Percentiles rank a stretch among this genome's conserved stretches.
Evolutionary conservation across 2,797 vertebrate genomes (phyloP).

Genomic region (Liasis olivaceus): DNA sequence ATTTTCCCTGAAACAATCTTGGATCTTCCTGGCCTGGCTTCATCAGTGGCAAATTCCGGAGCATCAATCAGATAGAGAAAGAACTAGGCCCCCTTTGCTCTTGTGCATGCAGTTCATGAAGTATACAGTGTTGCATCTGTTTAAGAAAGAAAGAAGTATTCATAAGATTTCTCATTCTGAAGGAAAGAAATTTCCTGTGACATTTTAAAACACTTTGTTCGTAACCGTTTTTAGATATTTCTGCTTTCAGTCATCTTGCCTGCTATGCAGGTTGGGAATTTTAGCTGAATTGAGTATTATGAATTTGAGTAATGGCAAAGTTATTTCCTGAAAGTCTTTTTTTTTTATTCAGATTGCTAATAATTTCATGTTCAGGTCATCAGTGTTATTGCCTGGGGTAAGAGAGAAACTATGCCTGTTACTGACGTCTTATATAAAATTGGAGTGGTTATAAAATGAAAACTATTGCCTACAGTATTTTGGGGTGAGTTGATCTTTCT

Average conservation of each 20-base stretch:
- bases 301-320: slow-evolving; percentile 64
- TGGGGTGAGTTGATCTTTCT: slow-evolving; percentile 34
- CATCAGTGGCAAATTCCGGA: slow-evolving; percentile 41
- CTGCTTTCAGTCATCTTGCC: slow-evolving; percentile 70
- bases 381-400: slow-evolving; percentile 66
- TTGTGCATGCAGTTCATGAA: slow-evolving; percentile 22
- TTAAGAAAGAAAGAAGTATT: slow-evolving; percentile 78
- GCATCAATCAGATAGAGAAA: slow-evolving; percentile 39
- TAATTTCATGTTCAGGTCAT: slow-evolving; percentile 61
- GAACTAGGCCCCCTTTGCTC: slow-evolving; percentile 35
- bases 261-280: slow-evolving; percentile 59
- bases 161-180: slow-evolving; percentile 74
- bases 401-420: slow-evolving; percentile 51
- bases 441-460: slow-evolving; percentile 43
- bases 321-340: slow-evolving; percentile 67
- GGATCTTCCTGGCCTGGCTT: background rate
- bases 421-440: slow-evolving; percentile 44
- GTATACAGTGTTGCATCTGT: slow-evolving; percentile 69
- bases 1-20: background rate
- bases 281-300: slow-evolving; percentile 71
- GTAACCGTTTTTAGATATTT: slow-evolving; percentile 69
- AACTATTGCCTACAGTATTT: slow-evolving; percentile 46
- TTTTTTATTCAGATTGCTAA: slow-evolving; percentile 63
- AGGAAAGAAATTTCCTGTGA: slow-evolving; percentile 79
- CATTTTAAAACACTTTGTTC: slow-evolving; percentile 79